Base-by-base conservation (phyloP, 2,888 invertebrate species). In the Phyllotreta striolata region DNA sequence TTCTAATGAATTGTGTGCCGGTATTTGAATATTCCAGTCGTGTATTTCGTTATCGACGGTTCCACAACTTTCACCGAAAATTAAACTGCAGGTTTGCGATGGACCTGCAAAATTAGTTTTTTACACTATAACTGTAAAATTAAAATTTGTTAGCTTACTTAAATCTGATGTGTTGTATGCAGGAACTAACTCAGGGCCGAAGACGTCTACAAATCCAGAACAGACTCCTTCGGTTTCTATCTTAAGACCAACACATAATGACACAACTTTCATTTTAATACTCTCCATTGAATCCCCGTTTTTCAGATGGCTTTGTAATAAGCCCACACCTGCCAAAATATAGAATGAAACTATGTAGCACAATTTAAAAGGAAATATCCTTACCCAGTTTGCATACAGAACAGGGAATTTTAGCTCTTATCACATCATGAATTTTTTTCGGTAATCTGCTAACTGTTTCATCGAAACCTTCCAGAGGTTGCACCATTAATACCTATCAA, bases 61-160 rank as follows among this genome's bases (percentile, higher is more conserved):
- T 1, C 91, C 93, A 78, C 96, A 97, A 7, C 91, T 91, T 78
- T 94, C 93, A 0, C 95, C 96, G 57, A 96, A 90, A 14, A 95
- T 88, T 77, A 95, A 89, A 77, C 93, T 93, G 82, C 96, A 97
- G 66, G 95, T 90, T 79, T 96, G 94, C 68, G 91, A 87, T 0
- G 95, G 91, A 1, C 90, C 91, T 77, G 92, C 44, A 63, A 68
- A 34, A 58, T 9, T 47, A 24, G 6, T 14, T 14, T 47, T 47
- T 14, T 47, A 14, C n/a, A 47, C 9, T 6, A 13, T 44, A 12
- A 7, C 3, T 7, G 14, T 6, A 44, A 44, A 10, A 6, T 47
- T 44, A 47, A 47, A 24, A 49, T 49, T 12, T n/a, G 4, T 12
- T 6, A 51, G 8, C 9, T 63, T 67, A 72, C 72, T 69, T 59